A percentile compares a stretch with the other conserved stretches of the same genome.
These are phyloP conservation scores for Aradophagus sp. DNA, from an alignment of 1,140 invertebrate genomes.

Conservation along the genomic window DNA sequence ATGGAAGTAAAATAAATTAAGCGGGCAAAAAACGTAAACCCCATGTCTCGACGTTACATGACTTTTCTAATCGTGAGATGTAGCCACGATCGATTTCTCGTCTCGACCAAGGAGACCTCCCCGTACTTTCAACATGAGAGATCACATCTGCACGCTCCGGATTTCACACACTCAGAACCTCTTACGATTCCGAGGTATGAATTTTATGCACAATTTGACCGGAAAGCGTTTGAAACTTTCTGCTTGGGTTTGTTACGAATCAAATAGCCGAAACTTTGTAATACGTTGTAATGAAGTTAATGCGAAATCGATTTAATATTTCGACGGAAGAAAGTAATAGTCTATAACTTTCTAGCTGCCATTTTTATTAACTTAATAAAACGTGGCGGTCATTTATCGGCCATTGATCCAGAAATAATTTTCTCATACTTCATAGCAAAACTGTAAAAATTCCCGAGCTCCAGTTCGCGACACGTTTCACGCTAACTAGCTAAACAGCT, in stretches of 20 bases:
- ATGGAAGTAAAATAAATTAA: slow-evolving; percentile 35
- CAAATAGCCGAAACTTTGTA: too few species aligned
- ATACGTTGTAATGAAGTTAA: slow-evolving; percentile 6
- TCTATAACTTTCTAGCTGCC: slow-evolving; percentile 4
- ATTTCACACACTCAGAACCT: slow-evolving; percentile 45
- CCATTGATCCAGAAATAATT: slow-evolving; percentile 41
- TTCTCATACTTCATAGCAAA: slow-evolving; percentile 9
- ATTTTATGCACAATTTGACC: slow-evolving; percentile 54
- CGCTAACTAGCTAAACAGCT: too few species aligned
- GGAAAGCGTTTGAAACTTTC: slow-evolving; percentile 23
- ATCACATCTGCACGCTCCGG: slow-evolving; percentile 53
- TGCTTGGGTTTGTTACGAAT: slow-evolving; percentile 12
- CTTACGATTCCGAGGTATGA: slow-evolving; percentile 30
- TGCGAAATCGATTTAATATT: slow-evolving; percentile 15
- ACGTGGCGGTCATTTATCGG: too few species aligned
- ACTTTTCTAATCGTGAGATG: slow-evolving; percentile 56
- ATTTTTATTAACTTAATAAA: slow-evolving; percentile 22
- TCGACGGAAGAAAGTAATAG: slow-evolving; percentile 4
- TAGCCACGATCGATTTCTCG: slow-evolving; percentile 57
- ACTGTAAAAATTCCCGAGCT: slow-evolving; percentile 13
- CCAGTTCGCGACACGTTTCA: too few species aligned
- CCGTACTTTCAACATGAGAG: slow-evolving; percentile 40
- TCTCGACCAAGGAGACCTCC: slow-evolving; percentile 32
- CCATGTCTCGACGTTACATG: slow-evolving; percentile 44
- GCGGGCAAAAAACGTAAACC: slow-evolving; percentile 16